Conservation (phyloP, 2,888 invertebrate genomes). For the Rutpela maculata region DNA sequence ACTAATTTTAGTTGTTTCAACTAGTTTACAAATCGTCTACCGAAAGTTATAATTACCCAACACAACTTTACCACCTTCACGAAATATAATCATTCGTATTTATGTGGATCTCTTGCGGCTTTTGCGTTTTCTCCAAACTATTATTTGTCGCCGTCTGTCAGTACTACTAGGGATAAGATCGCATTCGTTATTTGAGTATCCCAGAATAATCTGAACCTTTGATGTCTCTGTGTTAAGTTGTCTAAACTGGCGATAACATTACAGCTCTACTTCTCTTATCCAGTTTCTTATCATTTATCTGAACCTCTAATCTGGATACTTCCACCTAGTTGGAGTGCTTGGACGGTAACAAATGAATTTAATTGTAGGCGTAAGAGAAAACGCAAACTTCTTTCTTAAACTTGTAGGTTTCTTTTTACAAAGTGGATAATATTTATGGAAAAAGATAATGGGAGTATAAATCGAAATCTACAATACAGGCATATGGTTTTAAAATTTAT, state of each 20-base stretch:
- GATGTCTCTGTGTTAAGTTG: not conserved
- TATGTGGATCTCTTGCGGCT: not conserved
- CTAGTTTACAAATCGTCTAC: not conserved
- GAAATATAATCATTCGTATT: not conserved
- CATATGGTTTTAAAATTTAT: too few relatives aligned
- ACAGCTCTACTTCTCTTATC: not conserved
- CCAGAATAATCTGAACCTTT: not conserved
- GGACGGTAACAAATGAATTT: not conserved
- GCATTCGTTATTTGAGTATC: not conserved
- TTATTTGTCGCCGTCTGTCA: not conserved
- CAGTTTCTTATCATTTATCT: not conserved
- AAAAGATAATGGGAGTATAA: too few relatives aligned
- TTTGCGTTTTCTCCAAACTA: not conserved
- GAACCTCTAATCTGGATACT: not conserved
- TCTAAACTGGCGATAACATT: not conserved
- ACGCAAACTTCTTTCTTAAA: not conserved
- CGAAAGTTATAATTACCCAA: not conserved
- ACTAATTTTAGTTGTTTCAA: not conserved
- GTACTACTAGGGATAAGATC: not conserved
- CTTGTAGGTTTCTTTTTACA: too few relatives aligned
- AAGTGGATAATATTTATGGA: too few relatives aligned
- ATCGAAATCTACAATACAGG: too few relatives aligned
- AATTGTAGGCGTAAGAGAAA: not conserved
- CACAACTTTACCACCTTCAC: not conserved
- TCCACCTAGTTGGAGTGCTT: not conserved